phyloP scores from a whole-genome alignment of 2,113 vertebrate species.

The Anoura caudifer region DNA sequence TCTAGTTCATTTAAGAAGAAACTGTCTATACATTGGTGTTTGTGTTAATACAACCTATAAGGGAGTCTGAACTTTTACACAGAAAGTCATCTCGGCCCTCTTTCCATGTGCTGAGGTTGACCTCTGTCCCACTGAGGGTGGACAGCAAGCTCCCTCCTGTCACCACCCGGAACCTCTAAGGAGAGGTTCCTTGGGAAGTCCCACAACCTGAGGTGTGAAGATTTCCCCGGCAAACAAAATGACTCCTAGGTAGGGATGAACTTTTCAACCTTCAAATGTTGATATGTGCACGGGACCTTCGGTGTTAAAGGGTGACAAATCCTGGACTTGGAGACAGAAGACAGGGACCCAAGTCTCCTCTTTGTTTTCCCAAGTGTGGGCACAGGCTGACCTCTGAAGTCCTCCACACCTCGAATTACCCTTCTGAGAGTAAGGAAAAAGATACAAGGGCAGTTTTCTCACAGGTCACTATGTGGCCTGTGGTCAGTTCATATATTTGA shows the following conservation, averaged over 20 bases:
- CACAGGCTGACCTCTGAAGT: no score
- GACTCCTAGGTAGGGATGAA: background rate
- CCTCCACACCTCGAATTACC: background rate
- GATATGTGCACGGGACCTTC: background rate
- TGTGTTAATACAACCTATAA: background rate
- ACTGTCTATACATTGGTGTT: background rate
- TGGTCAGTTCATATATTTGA: background rate
- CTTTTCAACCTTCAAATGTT: background rate
- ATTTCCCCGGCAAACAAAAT: background rate
- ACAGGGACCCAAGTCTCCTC: background rate
- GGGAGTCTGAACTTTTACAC: background rate
- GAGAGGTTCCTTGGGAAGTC: background rate
- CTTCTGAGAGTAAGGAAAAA: background rate
- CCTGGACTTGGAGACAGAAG: background rate
- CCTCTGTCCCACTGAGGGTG: background rate
- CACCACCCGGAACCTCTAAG: background rate
- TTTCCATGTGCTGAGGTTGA: background rate
- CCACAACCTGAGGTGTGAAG: background rate
- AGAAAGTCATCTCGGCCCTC: background rate
- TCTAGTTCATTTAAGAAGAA: background rate
- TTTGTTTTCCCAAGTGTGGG: background rate
- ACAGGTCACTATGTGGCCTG: background rate
- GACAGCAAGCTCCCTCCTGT: background rate
- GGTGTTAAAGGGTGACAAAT: background rate
- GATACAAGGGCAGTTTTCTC: background rate